These are phyloP conservation scores for Lycaon pictus DNA, from an alignment of 2,113 vertebrate genomes.

Conservation along the genomic window DNA sequence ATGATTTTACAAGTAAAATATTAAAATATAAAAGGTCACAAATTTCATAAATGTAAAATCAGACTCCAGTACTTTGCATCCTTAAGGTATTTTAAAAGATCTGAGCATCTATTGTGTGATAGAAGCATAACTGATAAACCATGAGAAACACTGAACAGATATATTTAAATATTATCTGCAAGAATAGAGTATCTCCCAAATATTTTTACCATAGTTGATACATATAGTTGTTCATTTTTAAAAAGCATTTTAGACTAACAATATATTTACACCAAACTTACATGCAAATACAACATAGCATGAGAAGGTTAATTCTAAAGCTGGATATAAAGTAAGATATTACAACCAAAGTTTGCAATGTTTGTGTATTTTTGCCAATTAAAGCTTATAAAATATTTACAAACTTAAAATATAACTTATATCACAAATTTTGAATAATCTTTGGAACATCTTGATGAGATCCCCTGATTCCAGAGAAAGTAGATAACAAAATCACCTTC, in stretches of 20 bases:
- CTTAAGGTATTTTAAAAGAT: neutral
- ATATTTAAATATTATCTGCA: neutral
- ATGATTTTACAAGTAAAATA: neutral
- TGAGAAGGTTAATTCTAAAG: neutral
- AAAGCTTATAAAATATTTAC: neutral
- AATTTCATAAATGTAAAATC: neutral
- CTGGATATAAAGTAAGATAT: neutral
- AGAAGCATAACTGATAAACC: neutral
- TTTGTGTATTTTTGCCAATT: neutral
- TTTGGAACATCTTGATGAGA: neutral
- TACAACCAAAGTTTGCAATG: neutral
- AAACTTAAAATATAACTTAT: neutral
- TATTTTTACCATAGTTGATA: neutral
- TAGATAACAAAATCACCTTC: neutral
- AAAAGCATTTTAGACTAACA: neutral
- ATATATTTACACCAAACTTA: neutral
- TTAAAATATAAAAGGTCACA: neutral
- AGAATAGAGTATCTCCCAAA: neutral
- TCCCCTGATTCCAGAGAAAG: neutral
- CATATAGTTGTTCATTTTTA: neutral
- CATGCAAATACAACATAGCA: neutral
- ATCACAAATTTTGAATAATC: neutral
- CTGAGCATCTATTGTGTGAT: neutral
- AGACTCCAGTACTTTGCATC: neutral
- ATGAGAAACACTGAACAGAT: neutral